Base-by-base conservation (phyloP, 2,888 invertebrate genomes). In the Exephanes ischioxanthus region DNA sequence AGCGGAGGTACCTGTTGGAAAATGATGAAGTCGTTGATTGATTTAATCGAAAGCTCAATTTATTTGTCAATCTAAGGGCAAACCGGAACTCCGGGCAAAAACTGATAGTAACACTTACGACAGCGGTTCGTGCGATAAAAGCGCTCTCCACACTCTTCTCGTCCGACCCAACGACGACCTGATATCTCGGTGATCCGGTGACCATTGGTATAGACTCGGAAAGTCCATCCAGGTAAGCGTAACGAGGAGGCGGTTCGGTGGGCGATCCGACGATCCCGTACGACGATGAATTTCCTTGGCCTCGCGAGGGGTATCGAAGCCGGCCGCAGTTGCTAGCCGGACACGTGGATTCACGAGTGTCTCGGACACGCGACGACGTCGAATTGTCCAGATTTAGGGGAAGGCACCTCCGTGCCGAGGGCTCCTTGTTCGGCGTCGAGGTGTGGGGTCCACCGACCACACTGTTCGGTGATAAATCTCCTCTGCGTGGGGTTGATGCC, bases 81-180 rank as follows among this genome's bases (percentile, higher is more conserved):
- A 41, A 41, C 9, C 41, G 19, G 19, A 53, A 53, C 4, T 53
- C 16, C 53, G 3, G 5, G 30, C 0, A 30, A 30, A 26, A 73
- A 58, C 2, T 58, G 9, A 58, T 55, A 16, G 16, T 48, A 26
- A 4, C 9, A 92, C 93, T 92, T 83, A 94, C 94, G 61, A 94
- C 94, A 4, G 94, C 94, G 9, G 94, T 94, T 87, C 94, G 91
- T 0, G 94, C 94, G 68, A 94, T 92, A 83, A 94, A 94, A n/a
- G 94, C 94, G 80, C 92, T 93, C 75, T 94, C 94, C n/a, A 93
- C 92, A 83, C 90, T 92, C 76, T 86, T 84, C 19, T 86, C 88
- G 53, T 84, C 75, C 33, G 71, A 61, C 2, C 88, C 80, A 3
- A 91, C 88, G 48, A 92, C 87, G 37, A 93, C 90, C 68, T 93